phyloP scores from a whole-genome alignment of 2,888 invertebrate genomes.

The Hoplodrina ambigua region DNA sequence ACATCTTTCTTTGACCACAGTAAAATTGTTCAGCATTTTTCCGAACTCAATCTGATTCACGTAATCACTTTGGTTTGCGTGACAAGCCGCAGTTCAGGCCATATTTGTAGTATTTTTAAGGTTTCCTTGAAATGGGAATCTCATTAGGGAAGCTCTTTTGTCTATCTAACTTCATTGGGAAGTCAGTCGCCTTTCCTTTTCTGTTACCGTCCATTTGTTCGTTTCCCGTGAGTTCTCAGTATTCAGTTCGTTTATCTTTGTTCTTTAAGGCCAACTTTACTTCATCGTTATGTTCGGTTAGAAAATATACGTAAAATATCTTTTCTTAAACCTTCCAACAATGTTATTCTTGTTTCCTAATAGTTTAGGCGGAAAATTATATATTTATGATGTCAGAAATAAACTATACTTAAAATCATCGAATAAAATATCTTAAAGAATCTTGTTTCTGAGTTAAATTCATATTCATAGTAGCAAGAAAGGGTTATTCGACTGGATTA shows the following conservation, averaged over 20 bases:
- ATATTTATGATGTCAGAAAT: too few relatives aligned
- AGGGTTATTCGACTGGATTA: background rate
- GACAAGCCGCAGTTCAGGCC: conserved; percentile 59
- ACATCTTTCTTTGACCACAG: conserved; percentile 31
- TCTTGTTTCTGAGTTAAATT: background rate
- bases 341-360: background rate
- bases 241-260: conserved; percentile 23
- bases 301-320: background rate
- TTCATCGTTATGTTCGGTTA: conserved; percentile 7
- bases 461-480: too few relatives aligned
- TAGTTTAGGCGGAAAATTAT: background rate
- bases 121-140: conserved; percentile 44
- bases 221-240: conserved; percentile 9
- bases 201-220: conserved; percentile 26
- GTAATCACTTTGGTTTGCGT: conserved; percentile 54
- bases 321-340: background rate
- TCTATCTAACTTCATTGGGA: conserved; percentile 47
- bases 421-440: background rate
- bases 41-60: conserved; percentile 18
- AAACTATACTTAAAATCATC: background rate
- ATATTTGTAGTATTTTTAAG: conserved; percentile 55
- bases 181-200: conserved; percentile 40
- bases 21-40: conserved; percentile 31
- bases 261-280: background rate
- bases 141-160: conserved; percentile 50